These are phyloP conservation scores for Triplophysa dalaica DNA, from an alignment of 2,113 vertebrate genomes.

Conservation along the genomic window DNA sequence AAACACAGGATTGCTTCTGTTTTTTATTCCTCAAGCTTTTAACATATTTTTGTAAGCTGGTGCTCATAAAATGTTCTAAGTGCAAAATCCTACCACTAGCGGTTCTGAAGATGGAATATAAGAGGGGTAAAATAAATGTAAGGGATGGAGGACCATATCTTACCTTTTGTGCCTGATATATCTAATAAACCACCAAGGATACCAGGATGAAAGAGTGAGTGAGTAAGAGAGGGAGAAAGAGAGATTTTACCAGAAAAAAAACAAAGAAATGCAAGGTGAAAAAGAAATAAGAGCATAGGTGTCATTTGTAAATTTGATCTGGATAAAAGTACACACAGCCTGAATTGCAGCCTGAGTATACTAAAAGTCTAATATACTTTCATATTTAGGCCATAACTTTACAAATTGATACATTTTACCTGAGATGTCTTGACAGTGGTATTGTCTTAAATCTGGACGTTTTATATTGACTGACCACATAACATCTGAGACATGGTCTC, in stretches of 20 bases:
- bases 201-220: slow-evolving; percentile 13
- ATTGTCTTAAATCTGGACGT: too few relatives aligned
- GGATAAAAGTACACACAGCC: background rate
- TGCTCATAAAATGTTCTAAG: background rate
- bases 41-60: background rate
- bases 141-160: slow-evolving; percentile 19
- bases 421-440: background rate
- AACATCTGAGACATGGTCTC: too few relatives aligned
- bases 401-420: background rate
- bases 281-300: background rate
- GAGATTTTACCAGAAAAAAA: background rate
- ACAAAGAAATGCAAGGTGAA: background rate
- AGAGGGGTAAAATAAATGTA: background rate
- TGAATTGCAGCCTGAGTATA: background rate
- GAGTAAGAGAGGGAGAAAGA: slow-evolving; percentile 16
- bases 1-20: background rate
- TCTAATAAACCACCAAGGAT: slow-evolving; percentile 37
- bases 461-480: too few relatives aligned
- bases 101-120: background rate
- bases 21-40: background rate
- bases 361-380: background rate
- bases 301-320: background rate
- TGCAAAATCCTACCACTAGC: background rate
- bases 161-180: slow-evolving; percentile 58
- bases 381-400: background rate